Evolutionary conservation across 2,888 invertebrate genomes (phyloP).

Genomic region (Amaurobius ferox): DNA sequence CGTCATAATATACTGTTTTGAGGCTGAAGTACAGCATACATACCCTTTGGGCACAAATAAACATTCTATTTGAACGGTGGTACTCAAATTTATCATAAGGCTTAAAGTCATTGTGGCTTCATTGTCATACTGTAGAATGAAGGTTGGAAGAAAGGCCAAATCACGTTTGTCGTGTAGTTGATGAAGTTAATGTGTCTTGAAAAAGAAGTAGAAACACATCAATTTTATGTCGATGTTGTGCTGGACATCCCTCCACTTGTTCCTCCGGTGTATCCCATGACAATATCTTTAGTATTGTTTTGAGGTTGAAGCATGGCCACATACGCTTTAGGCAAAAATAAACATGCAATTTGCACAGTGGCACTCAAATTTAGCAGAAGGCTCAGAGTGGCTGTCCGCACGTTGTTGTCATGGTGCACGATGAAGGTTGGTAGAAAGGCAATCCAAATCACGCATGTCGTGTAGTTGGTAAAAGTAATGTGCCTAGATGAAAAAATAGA

Average conservation of each 20-base stretch:
- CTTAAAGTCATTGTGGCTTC: too few relatives aligned
- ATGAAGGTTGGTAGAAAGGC: conserved; percentile 80
- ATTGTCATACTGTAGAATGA: too few relatives aligned
- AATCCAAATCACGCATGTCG: conserved; percentile 81
- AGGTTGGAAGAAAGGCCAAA: too few relatives aligned
- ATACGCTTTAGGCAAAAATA: conserved; percentile 81
- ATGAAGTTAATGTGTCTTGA: too few relatives aligned
- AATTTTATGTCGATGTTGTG: too few relatives aligned
- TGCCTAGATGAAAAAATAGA: conserved; percentile 76
- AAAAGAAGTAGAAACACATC: too few relatives aligned
- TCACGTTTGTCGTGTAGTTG: too few relatives aligned
- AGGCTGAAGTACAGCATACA: too few relatives aligned
- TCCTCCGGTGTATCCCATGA: conserved; percentile 78
- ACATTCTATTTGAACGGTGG: too few relatives aligned
- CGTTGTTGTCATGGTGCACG: conserved; percentile 79
- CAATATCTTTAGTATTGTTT: conserved; percentile 81
- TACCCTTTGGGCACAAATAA: too few relatives aligned
- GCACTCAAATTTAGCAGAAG: conserved; percentile 80
- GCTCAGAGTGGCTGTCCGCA: conserved; percentile 80
- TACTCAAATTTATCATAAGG: too few relatives aligned
- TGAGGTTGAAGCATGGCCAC: conserved; percentile 80
- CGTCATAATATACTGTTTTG: too few relatives aligned
- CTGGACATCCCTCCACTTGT: neutral
- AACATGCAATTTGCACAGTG: conserved; percentile 80
- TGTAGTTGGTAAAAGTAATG: conserved; percentile 81